Evolutionary conservation across 2,888 invertebrate species (phyloP).

Genomic region (Spisula solida): DNA sequence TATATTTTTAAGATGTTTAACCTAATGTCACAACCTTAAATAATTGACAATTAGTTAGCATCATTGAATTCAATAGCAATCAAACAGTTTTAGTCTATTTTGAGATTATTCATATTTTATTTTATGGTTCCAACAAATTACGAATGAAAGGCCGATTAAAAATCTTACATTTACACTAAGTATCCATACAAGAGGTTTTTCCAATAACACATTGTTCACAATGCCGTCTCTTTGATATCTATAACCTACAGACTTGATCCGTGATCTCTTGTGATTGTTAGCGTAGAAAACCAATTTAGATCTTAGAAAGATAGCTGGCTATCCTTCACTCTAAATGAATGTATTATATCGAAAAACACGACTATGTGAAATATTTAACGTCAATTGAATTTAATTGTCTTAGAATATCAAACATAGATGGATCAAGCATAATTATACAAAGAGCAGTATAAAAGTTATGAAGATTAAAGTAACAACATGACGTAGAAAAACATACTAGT

Average conservation of each 20-base stretch:
- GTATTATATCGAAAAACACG: neutral
- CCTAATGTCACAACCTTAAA: no score
- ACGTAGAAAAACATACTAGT: no score
- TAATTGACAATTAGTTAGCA: no score
- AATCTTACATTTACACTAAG: neutral
- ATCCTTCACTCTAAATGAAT: neutral
- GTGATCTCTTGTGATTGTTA: constrained; percentile 1
- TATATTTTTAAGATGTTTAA: no score
- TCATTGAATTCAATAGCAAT: no score
- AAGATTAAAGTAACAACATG: no score
- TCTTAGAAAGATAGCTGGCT: neutral
- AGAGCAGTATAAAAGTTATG: no score
- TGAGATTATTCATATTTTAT: no score
- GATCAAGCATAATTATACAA: no score
- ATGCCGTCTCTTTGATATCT: neutral
- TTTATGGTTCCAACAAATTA: no score
- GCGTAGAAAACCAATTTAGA: constrained; percentile 16
- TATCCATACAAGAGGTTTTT: neutral
- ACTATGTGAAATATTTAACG: neutral
- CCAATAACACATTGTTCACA: neutral
- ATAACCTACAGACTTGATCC: neutral
- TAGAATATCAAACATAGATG: neutral
- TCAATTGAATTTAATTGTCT: neutral
- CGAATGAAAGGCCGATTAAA: neutral
- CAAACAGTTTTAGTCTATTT: no score